Base-by-base conservation (phyloP, 2,113 vertebrate species). In the Andinoacara biseriatus region DNA sequence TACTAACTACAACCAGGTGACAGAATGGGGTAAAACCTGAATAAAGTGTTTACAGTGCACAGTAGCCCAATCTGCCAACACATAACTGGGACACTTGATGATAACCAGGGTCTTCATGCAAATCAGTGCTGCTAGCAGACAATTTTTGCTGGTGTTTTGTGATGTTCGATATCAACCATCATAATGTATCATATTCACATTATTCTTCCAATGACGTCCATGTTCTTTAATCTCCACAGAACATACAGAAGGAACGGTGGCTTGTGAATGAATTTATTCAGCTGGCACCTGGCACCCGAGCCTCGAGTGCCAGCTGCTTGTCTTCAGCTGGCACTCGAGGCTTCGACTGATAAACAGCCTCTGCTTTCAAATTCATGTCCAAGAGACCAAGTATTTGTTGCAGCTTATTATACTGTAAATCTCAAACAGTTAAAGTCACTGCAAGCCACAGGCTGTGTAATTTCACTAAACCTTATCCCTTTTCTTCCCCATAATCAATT, bases 181-280 rank as follows among this genome's bases (percentile, higher is more conserved):
- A 13, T 52, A 46, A 52, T 31, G 24, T 13, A n/a, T 72, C 0
- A 72, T 52, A 72, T 20, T 72, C 43, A 52, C 65, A 52, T 69
- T 31, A 29, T 69, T 29, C 65, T 69, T 69, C 24, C 24, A 52
- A 43, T 31, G 29, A 49, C 10, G 24, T 52, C 15, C 9, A 3
- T 29, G 63, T 69, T 69, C 24, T 5, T 69, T 17, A 69, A 29
- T 46, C 26, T 72, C 65, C 43, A 13, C 43, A 72, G 17, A 54
- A 54, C 18, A 54, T 20, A 54, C 49, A 54, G 49, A 54, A 54
- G 7, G 49, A 49, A 69, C 5, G 3, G 43, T 72, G 65, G 65
- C 43, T 52, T 72, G 43, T 52, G 65, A 72, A 52, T 72, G 43
- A 52, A 72, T 72, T 72, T 72, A 52, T 72, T 72, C 65, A 72